Base-by-base conservation (phyloP, 2,888 invertebrate genomes). In the Antitype chi region DNA sequence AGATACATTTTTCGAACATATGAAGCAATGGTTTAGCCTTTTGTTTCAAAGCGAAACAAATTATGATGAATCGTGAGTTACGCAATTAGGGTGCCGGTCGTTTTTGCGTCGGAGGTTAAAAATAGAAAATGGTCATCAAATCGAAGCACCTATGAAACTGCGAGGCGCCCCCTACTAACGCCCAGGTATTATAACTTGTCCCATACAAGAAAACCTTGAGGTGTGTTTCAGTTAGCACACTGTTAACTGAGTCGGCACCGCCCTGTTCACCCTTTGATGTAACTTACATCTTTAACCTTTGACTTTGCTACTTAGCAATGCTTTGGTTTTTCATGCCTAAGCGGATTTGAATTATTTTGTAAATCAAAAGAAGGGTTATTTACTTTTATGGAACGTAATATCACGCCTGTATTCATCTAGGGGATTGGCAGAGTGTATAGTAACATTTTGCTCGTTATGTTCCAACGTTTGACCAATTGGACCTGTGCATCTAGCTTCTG, bases 141-240 rank as follows among this genome's bases (percentile, higher is more conserved):
- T 55, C 55, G 55, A 13, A 55, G 13, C 55, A 55, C 11, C 55
- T 55, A 55, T 55, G 6, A 55, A n/a, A 0, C 13, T 55, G 6
- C n/a, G n/a, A n/a, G 0, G n/a, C n/a, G 13, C n/a, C 11, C 55
- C 6, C 3, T 38, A 47, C 11, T 13, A 47, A 11, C 74, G 63
- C 78, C 17, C 0, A 0, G 3, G 0, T 38, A 13, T 13, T 25
- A 0, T 57, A 59, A 70, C 63, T 83, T 78, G 67, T 28, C 3
- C 84, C 84, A 74, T n/a, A 70, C 62, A 5, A 64, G 17, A 72
- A 72, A 81, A 75, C 77, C 80, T 80, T 84, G 77, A 79, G 85
- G 85, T 85, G 66, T 80, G 57, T 88, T 84, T 72, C 72, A 81
- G 81, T 81, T 84, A 82, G 81, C 82, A 53, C 78, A 70, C 66